These are phyloP conservation scores for Crotalus tigris DNA, from an alignment of 2,113 vertebrate species.

Conservation along the genomic window DNA sequence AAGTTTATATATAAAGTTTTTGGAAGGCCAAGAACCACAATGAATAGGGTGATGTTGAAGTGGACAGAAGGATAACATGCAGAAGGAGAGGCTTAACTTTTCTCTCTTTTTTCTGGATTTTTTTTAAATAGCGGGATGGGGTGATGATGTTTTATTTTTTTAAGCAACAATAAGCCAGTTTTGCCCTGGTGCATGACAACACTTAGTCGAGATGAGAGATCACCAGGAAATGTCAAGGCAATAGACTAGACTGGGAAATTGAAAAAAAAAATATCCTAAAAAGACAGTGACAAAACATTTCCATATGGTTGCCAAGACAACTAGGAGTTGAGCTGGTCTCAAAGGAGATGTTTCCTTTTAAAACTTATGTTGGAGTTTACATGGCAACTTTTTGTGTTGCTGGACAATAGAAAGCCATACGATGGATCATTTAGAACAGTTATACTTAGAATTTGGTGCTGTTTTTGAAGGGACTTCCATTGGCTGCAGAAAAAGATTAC, in stretches of 20 bases:
- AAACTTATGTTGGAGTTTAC: neutral
- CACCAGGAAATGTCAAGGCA: neutral
- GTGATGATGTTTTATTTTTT: neutral
- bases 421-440: neutral
- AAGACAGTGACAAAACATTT: neutral
- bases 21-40: neutral
- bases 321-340: neutral
- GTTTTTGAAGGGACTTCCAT: neutral
- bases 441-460: neutral
- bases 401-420: neutral
- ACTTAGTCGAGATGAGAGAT: neutral
- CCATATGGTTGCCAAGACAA: neutral
- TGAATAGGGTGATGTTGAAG: neutral
- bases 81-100: neutral
- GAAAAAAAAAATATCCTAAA: neutral
- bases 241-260: neutral
- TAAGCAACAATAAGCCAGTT: neutral
- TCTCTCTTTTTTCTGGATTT: neutral
- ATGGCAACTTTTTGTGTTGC: neutral
- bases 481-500: neutral
- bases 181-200: neutral
- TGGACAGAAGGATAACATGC: neutral
- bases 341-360: neutral
- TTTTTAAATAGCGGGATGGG: neutral
- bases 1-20: neutral